phyloP scores from a whole-genome alignment of 2,113 vertebrate species.

The Campylorhamphus procurvoides region DNA sequence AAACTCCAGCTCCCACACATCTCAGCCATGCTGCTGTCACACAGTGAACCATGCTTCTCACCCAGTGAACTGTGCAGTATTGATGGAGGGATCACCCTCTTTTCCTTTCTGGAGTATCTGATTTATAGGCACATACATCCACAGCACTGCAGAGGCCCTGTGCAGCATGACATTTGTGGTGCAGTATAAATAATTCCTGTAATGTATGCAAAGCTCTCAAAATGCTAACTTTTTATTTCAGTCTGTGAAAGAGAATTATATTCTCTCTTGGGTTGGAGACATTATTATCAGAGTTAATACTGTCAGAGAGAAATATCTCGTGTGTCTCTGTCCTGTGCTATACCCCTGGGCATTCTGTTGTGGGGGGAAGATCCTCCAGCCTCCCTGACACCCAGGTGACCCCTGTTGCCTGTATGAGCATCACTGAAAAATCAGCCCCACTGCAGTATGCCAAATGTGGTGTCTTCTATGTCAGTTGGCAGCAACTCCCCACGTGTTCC shows the following conservation, averaged over 20 bases:
- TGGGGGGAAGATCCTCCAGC: background rate
- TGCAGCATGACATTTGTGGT: background rate
- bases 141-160: background rate
- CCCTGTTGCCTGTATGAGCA: background rate
- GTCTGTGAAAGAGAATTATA: background rate
- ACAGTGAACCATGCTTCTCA: background rate
- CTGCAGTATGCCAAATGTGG: background rate
- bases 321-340: background rate
- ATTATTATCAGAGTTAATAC: background rate
- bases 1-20: background rate
- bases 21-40: fast-evolving
- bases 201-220: constrained; percentile 38
- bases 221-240: constrained; percentile 22
- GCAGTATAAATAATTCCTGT: background rate
- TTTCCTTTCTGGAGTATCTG: background rate
- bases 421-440: background rate
- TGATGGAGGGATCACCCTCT: background rate
- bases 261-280: background rate
- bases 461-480: background rate
- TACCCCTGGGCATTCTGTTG: background rate
- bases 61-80: fast-evolving
- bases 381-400: background rate
- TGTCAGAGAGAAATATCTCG: background rate
- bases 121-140: background rate
- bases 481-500: background rate